A percentile compares a stretch with the other conserved stretches of the same genome.
Conservation (phyloP, 2,797 vertebrate species). For the Periophthalmus magnuspinnatus region DNA sequence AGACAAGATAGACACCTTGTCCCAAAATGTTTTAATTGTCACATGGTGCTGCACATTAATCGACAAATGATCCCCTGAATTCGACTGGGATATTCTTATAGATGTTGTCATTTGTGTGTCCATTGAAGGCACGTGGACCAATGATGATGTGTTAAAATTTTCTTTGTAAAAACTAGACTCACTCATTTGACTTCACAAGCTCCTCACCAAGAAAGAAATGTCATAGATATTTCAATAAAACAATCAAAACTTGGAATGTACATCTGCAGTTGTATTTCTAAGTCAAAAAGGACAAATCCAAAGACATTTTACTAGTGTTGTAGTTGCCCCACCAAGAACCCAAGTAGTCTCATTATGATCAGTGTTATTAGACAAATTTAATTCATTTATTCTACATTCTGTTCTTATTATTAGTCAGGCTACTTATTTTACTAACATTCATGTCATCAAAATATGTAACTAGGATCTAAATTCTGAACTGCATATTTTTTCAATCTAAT, state of each 20-base stretch:
- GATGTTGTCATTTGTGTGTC: slow-evolving; percentile 23
- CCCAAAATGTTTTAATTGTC: slow-evolving; percentile 47
- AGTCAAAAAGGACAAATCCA: background rate
- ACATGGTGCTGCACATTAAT: slow-evolving; percentile 58
- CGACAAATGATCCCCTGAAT: slow-evolving; percentile 30
- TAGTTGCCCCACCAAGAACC: background rate
- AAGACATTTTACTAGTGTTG: slow-evolving; percentile 2
- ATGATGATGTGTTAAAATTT: slow-evolving; percentile 44
- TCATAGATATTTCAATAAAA: slow-evolving; percentile 3
- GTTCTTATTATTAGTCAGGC: background rate
- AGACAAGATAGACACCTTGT: slow-evolving; percentile 32
- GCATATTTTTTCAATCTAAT: background rate
- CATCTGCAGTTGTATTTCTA: background rate
- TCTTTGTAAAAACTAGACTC: slow-evolving; percentile 58
- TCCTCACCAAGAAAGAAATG: background rate
- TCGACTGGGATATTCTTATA: slow-evolving; percentile 1
- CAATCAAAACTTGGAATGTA: slow-evolving; percentile 2
- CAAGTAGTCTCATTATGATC: background rate
- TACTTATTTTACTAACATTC: background rate
- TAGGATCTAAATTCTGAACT: background rate
- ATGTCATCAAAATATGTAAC: no score
- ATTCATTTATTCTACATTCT: background rate
- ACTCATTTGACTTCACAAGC: slow-evolving; percentile 34
- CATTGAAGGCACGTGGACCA: slow-evolving; percentile 47
- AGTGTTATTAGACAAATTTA: background rate